A percentile compares a stretch with the other conserved stretches of the same genome.
phyloP scores from a whole-genome alignment of 2,797 vertebrate species.

The Oryzias dopingdopingensis region DNA sequence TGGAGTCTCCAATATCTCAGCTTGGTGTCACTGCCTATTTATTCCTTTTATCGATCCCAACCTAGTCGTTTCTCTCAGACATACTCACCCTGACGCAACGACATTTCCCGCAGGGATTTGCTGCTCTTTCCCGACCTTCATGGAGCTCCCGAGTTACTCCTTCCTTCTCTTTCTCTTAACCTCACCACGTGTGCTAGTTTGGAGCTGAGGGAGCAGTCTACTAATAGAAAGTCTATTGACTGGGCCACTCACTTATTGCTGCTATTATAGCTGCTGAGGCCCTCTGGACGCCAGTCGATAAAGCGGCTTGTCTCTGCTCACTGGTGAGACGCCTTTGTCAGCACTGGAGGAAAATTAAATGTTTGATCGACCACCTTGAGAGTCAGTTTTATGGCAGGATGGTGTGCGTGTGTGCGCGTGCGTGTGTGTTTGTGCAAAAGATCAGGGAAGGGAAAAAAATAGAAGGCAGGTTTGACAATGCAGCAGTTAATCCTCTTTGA shows the following conservation, averaged over 20 bases:
- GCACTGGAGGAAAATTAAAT: constrained; percentile 73
- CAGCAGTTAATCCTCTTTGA: constrained; percentile 40
- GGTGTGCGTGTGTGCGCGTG: constrained; percentile 11
- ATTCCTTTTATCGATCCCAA: constrained; percentile 66
- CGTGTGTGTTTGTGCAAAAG: constrained; percentile 5
- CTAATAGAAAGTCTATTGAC: constrained; percentile 78
- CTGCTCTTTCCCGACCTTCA: constrained; percentile 60
- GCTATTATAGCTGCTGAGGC: constrained; percentile 70
- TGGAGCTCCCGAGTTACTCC: constrained; percentile 34
- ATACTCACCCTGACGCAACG: constrained; percentile 18
- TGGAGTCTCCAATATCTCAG: constrained; percentile 37
- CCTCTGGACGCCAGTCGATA: constrained; percentile 68
- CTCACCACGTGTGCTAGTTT: constrained; percentile 43
- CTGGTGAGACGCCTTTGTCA: constrained; percentile 69
- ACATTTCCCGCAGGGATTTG: constrained; percentile 31
- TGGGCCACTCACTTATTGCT: constrained; percentile 68
- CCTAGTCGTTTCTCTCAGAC: constrained; percentile 28
- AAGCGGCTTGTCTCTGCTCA: constrained; percentile 61
- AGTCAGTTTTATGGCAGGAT: constrained; percentile 22
- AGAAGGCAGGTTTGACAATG: constrained; percentile 23
- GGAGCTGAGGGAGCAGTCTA: constrained; percentile 56
- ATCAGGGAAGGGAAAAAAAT: constrained; percentile 12
- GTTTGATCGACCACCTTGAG: constrained; percentile 70
- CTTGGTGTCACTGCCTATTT: constrained; percentile 51
- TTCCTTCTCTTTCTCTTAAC: constrained; percentile 11